Base-by-base conservation (phyloP, 2,888 invertebrate genomes). In the Tillus elongatus region DNA sequence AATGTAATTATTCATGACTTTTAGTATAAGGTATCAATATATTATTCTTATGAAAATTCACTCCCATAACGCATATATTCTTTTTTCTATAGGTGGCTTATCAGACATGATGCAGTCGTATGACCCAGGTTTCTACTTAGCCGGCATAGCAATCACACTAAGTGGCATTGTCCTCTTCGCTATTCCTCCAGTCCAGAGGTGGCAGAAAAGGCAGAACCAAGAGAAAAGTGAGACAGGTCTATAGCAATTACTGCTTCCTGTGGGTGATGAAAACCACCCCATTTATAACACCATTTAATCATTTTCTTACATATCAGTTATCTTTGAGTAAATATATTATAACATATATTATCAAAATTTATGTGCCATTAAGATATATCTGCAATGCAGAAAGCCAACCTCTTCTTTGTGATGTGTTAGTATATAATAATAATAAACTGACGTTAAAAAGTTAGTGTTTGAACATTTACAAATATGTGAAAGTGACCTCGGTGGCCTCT, bases 91-190 rank as follows among this genome's bases (percentile, higher is more conserved):
- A 90, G 95, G 95, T 39, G 82, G 77, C 73, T 66, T 96, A 37
- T 88, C 75, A 56, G 96, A 96, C 58, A 65, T 70, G 9, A 72
- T 81, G 3, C 51, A 71, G 2, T 84, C 87, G 10, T 95, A 92
- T 68, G 74, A 85, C 53, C 82, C 87, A 10, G 90, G 87, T 1
- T 98, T 97, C 67, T 77, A 81, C 52, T 71, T 93, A 41, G 88
- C 92, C 12, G 97, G 97, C 3, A 67, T 75, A 1, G 79, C 87
- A 59, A 88, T 96, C 40, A 81, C 85, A 3, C 45, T 86, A 30
- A 92, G 92, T 58, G 96, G 95, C 8, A 34, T 88, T 29, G 87
- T 96, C 70, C 72, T 96, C 42, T 93, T 88, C 64, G 64, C 77
- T 43, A 87, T 91, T 57, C 89, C 90, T 4, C 65, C 77, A 36